These are phyloP conservation scores for Hemistola chrysoprasaria DNA, from an alignment of 2,888 invertebrate species.

Conservation along the genomic window DNA sequence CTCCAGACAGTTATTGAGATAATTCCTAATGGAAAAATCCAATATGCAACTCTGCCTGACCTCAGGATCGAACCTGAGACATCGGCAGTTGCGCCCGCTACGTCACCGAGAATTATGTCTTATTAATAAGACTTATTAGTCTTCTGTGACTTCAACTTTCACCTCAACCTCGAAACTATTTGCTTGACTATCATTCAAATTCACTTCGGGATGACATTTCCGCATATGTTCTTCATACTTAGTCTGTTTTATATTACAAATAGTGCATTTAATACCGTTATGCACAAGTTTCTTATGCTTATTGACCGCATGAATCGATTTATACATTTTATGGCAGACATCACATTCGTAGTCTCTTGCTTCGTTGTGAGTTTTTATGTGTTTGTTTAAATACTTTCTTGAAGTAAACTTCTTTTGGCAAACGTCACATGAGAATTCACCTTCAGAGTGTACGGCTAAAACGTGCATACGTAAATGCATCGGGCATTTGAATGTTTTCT, in stretches of 20 bases:
- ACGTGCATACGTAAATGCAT: constrained; percentile 45
- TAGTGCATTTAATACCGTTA: constrained; percentile 22
- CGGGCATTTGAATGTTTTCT: constrained; percentile 43
- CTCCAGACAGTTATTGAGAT: too few species aligned
- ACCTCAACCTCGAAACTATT: background rate
- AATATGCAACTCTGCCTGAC: too few species aligned
- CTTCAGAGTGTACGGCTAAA: constrained; percentile 40
- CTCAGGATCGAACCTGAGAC: too few species aligned
- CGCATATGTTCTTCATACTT: constrained; percentile 20
- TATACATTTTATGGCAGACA: constrained; percentile 39
- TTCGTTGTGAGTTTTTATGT: constrained; percentile 39
- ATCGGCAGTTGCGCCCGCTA: too few species aligned
- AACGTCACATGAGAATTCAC: constrained; percentile 35
- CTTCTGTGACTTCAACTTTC: too few species aligned
- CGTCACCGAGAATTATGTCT: too few species aligned
- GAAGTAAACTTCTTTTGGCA: constrained; percentile 43
- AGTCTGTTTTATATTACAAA: constrained; percentile 23
- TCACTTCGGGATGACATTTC: constrained; percentile 11
- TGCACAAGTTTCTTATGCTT: constrained; percentile 43
- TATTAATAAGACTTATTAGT: too few species aligned
- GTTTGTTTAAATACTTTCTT: constrained; percentile 41
- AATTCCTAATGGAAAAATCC: too few species aligned
- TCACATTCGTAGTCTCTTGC: constrained; percentile 32
- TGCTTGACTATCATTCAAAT: background rate
- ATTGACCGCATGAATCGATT: constrained; percentile 37